A percentile compares a stretch with the other conserved stretches of the same genome.
These are phyloP conservation scores for Plutella xylostella DNA, from an alignment of 2,888 invertebrate genomes.

Conservation along the genomic window DNA sequence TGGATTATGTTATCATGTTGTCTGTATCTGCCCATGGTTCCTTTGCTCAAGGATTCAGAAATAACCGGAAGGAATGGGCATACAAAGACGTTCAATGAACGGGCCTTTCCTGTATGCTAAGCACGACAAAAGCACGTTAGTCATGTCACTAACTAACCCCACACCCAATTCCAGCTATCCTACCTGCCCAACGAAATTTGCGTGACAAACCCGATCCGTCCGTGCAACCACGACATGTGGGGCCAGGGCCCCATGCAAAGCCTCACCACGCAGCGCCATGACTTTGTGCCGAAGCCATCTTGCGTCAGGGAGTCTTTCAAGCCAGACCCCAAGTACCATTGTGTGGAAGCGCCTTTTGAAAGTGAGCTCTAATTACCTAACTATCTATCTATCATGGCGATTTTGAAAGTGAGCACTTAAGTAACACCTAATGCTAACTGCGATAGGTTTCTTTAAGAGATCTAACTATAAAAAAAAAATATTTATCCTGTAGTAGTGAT, in stretches of 20 bases:
- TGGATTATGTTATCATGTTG: too few relatives aligned
- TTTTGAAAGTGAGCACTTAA: background rate
- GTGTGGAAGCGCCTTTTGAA: conserved; percentile 53
- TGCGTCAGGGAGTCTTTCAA: conserved; percentile 51
- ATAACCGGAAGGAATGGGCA: too few relatives aligned
- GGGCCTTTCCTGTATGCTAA: too few relatives aligned
- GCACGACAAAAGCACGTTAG: background rate
- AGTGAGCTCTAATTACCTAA: conserved; percentile 44
- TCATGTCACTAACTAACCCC: background rate
- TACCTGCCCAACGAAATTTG: conserved; percentile 71
- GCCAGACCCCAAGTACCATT: conserved; percentile 43
- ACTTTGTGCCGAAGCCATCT: conserved; percentile 76
- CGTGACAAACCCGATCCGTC: conserved; percentile 70
- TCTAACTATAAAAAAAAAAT: too few relatives aligned
- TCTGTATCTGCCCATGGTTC: too few relatives aligned
- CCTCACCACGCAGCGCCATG: conserved; percentile 80
- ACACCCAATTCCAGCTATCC: conserved; percentile 45
- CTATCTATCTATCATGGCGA: background rate
- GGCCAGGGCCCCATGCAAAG: conserved; percentile 78
- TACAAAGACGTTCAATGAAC: too few relatives aligned
- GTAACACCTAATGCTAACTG: background rate
- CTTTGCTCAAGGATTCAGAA: too few relatives aligned
- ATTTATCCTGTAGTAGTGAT: too few relatives aligned
- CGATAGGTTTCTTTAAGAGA: too few relatives aligned
- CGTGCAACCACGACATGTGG: conserved; percentile 73